phyloP scores from a whole-genome alignment of 2,113 vertebrate species.

The Tragulus kanchil region DNA sequence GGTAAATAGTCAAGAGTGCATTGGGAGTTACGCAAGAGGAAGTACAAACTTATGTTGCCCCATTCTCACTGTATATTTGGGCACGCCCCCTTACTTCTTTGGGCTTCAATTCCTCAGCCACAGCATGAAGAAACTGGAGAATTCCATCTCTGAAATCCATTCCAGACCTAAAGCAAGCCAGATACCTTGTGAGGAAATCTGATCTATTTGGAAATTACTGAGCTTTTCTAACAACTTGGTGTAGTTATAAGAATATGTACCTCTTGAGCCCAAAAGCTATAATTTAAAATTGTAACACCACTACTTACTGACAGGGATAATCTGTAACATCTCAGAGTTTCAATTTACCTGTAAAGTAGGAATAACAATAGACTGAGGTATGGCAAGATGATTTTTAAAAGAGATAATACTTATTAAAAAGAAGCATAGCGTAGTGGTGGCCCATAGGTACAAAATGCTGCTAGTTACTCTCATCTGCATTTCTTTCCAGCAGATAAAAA shows the following conservation, averaged over 20 bases:
- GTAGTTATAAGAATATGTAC: not conserved
- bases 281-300: not conserved
- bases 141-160: not conserved
- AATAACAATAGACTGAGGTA: too few species aligned
- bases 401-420: not conserved
- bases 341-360: too few species aligned
- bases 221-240: not conserved
- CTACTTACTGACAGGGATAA: not conserved
- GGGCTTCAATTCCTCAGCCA: not conserved
- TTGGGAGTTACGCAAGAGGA: not conserved
- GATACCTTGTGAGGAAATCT: not conserved
- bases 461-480: not conserved
- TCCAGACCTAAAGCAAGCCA: not conserved
- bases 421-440: not conserved
- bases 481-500: not conserved
- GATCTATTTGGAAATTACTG: not conserved
- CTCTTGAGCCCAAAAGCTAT: not conserved
- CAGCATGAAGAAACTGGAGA: not conserved
- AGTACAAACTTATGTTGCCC: fast-evolving
- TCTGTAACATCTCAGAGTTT: not conserved
- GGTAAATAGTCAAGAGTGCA: not conserved
- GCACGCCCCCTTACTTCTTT: not conserved
- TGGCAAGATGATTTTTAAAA: not conserved
- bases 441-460: not conserved
- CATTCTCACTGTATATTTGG: not conserved